These are phyloP conservation scores for Penaeus chinensis DNA, from an alignment of 1,140 invertebrate species.

Conservation along the genomic window DNA sequence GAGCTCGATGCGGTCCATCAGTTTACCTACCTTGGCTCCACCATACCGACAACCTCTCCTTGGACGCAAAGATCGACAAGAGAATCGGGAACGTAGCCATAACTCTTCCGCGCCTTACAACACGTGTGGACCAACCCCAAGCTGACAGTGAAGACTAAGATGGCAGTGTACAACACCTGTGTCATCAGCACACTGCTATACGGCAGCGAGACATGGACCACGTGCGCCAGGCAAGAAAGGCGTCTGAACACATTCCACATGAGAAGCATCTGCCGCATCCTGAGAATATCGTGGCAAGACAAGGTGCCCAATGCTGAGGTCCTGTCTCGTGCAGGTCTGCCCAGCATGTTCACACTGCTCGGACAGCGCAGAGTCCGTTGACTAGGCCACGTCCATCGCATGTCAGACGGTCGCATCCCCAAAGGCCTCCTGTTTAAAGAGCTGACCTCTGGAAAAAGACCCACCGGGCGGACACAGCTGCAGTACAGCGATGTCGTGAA, in stretches of 20 bases:
- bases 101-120: not conserved
- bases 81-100: not conserved
- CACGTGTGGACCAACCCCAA: not conserved
- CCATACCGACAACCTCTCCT: slow-evolving; percentile 19
- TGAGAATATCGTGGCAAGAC: not conserved
- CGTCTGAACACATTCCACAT: slow-evolving; percentile 7
- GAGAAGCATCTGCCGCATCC: not conserved
- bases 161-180: no score
- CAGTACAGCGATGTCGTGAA: no score
- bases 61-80: slow-evolving; percentile 21
- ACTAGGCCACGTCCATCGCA: slow-evolving; percentile 3
- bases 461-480: no score
- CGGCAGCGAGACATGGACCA: slow-evolving; percentile 17
- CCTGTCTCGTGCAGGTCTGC: no score
- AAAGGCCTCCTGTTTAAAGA: no score
- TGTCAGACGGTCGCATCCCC: no score
- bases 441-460: no score
- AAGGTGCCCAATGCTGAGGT: no score
- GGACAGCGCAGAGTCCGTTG: not conserved
- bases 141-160: not conserved
- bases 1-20: not conserved
- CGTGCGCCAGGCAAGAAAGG: not conserved
- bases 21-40: slow-evolving; percentile 12
- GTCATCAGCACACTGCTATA: slow-evolving; percentile 26
- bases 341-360: slow-evolving; percentile 10